Percentiles rank a stretch among this genome's conserved stretches.
These are phyloP conservation scores for Drosophila dives DNA, from an alignment of 2,888 invertebrate species.

Conservation along the genomic window DNA sequence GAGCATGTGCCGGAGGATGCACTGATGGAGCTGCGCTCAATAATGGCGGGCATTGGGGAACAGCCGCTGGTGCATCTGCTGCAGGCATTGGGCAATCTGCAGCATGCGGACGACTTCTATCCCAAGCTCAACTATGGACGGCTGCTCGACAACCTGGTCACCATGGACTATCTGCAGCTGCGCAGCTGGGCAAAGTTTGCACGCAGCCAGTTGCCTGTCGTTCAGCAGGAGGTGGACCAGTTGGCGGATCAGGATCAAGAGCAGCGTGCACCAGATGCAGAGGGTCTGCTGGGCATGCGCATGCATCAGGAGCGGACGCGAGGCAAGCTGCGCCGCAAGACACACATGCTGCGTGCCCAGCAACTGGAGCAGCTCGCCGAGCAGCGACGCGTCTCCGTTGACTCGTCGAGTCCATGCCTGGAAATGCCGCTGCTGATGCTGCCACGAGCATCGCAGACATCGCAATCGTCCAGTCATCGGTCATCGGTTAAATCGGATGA, in stretches of 20 bases:
- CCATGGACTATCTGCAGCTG: slow-evolving; percentile 86
- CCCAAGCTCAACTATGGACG: slow-evolving; percentile 87
- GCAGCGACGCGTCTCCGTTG: slow-evolving; percentile 81
- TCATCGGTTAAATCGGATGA: neutral
- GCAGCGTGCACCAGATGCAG: slow-evolving; percentile 59
- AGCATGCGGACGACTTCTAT: slow-evolving; percentile 88
- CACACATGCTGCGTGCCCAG: slow-evolving; percentile 76
- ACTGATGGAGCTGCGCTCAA: slow-evolving; percentile 88
- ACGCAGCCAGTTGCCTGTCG: slow-evolving; percentile 52
- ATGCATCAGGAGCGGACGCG: slow-evolving; percentile 86
- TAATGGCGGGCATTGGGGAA: slow-evolving; percentile 89
- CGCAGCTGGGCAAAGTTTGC: slow-evolving; percentile 71
- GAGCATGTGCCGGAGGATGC: slow-evolving; percentile 89
- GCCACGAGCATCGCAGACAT: slow-evolving; percentile 14
- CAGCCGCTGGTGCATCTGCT: slow-evolving; percentile 90
- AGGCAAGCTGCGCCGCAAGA: slow-evolving; percentile 86
- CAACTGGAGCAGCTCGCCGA: slow-evolving; percentile 63
- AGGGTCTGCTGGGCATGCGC: slow-evolving; percentile 85
- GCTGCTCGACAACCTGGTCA: slow-evolving; percentile 86
- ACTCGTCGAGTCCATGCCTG: slow-evolving; percentile 84
- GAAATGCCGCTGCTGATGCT: slow-evolving; percentile 86
- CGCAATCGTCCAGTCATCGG: slow-evolving; percentile 13
- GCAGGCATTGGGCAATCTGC: slow-evolving; percentile 89
- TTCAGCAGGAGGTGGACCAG: slow-evolving; percentile 41
- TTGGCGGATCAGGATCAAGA: neutral